Base-by-base conservation (phyloP, 2,888 invertebrate species). In the Rapana venosa region DNA sequence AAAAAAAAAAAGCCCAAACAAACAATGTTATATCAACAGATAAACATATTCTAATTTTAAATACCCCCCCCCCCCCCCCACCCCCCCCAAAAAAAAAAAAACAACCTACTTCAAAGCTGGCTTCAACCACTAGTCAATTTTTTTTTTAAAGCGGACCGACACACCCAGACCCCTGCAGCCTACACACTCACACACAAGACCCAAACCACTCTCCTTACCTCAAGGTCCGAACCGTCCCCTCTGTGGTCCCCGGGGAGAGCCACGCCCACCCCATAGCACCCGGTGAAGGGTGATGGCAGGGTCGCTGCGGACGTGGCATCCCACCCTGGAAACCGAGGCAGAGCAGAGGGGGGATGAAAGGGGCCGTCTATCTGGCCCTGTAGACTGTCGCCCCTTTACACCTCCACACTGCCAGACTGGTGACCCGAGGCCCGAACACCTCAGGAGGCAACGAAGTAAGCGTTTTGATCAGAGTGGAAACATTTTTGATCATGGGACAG, bases 401-500 rank as follows among this genome's bases (percentile, higher is more conserved):
- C 88, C 88, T 87, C 79, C 47, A 88, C 88, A 88, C 90, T 88
- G 90, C 90, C 90, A 81, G 84, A 30, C 35, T 83, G 81, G 81
- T 32, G 36, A 30, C 90, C 90, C 88, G 74, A 56, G 90, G 90
- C 89, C 85, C 90, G 90, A 91, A 91, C 88, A 87, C 90, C 77
- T 79, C 89, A 88, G 87, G 87, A 90, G 90, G 88, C 90, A 91
- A 90, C 91, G 91, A 91, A 91, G 91, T 91, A 91, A 91, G 91
- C 91, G 8, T 83, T 5, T 47, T 17, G 26, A 30, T 35, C 66
- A 56, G 17, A n/a, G 22, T 36, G 56, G 87, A 81, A 87, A 87
- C 20, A 84, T 90, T 87, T n/a, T 77, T 17, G n/a, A 35, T n/a
- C 26, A 20, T 79, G 90, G 88, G 91, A 91, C 91, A 91, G 88